These are phyloP conservation scores for Dynastes maya DNA, from an alignment of 2,888 invertebrate genomes.

Conservation along the genomic window DNA sequence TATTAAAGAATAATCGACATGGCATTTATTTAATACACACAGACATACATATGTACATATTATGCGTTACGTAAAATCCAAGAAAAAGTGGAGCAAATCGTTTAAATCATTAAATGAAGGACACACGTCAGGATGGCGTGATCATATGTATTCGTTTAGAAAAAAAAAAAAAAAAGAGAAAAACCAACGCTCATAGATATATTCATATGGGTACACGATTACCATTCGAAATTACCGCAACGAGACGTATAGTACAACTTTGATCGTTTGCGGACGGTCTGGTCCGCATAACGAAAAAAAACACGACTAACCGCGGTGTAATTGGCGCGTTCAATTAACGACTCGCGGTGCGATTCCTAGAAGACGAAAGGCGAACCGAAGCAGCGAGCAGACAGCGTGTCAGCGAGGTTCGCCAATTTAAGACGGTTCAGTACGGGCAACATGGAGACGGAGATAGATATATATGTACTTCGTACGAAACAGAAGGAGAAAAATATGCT, in stretches of 20 bases:
- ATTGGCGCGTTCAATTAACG: conserved; percentile 37
- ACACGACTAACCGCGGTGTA: not conserved
- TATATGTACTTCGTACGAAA: not conserved
- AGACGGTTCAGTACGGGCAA: conserved; percentile 9
- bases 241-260: not conserved
- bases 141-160: not conserved
- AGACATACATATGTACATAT: not conserved
- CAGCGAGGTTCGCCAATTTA: conserved; percentile 27
- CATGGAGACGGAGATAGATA: not conserved
- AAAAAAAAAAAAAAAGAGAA: not conserved
- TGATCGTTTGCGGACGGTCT: not conserved
- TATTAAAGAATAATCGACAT: not conserved
- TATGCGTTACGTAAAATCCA: conserved; percentile 24
- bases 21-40: not conserved
- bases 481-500: conserved; percentile 5
- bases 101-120: conserved; percentile 42
- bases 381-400: conserved; percentile 40
- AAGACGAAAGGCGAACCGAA: conserved; percentile 33
- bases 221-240: conserved; percentile 15
- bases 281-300: not conserved
- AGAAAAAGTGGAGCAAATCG: conserved; percentile 31
- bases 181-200: not conserved
- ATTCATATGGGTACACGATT: not conserved
- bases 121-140: conserved; percentile 18
- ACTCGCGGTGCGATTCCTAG: conserved; percentile 22